Conservation (phyloP, 1,140 invertebrate species). For the Catajapyx aquilonaris region DNA sequence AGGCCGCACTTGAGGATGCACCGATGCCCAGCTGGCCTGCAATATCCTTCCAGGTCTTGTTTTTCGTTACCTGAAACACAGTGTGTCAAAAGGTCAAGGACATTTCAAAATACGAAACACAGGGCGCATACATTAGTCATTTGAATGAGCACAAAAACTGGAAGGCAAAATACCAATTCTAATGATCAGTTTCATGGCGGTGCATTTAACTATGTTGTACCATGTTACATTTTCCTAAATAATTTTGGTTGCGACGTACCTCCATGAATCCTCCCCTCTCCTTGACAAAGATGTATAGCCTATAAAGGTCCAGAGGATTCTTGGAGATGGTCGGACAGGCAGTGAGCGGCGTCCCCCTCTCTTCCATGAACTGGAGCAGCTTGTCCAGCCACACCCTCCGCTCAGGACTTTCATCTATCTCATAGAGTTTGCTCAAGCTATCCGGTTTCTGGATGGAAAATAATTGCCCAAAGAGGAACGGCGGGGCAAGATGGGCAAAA, state of each 20-base stretch:
- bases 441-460: constrained; percentile 49
- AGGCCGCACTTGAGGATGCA: constrained; percentile 87
- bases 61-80: constrained; percentile 72
- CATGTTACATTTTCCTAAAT: too few relatives aligned
- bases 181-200: constrained; percentile 11
- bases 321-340: constrained; percentile 93
- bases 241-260: constrained; percentile 38
- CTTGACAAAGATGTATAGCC: constrained; percentile 83
- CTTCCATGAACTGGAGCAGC: constrained; percentile 81
- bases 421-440: constrained; percentile 79
- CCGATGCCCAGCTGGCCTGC: constrained; percentile 80
- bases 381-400: constrained; percentile 76
- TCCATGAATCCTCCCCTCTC: constrained; percentile 93
- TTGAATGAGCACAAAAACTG: background rate
- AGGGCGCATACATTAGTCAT: background rate
- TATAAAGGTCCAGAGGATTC: constrained; percentile 91
- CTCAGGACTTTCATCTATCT: constrained; percentile 90
- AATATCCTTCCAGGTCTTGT: constrained; percentile 97
- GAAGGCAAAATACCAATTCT: constrained; percentile 8
- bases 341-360: constrained; percentile 72
- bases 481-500: too few relatives aligned
- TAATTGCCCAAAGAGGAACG: background rate
- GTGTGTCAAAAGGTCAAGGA: constrained; percentile 5
- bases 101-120: background rate
- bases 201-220: constrained; percentile 40